Evolutionary conservation across 1,140 invertebrate genomes (phyloP).

Genomic region (Diorhabda sublineata): DNA sequence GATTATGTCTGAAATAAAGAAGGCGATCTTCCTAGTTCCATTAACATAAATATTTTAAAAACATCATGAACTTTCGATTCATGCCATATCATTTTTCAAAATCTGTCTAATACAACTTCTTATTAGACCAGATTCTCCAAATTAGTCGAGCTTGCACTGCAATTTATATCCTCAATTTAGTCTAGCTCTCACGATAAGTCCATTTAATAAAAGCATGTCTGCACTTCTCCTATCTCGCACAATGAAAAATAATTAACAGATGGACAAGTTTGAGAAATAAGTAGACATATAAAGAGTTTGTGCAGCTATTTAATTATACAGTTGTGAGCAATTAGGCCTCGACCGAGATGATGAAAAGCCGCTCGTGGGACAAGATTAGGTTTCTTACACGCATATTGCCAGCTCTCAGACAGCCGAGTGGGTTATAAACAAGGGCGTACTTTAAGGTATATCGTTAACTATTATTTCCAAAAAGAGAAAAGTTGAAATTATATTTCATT

Average conservation of each 20-base stretch:
- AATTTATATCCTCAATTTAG: conserved; percentile 28
- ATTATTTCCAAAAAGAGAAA: neutral
- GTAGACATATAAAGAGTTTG: conserved; percentile 11
- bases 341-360: conserved; percentile 8
- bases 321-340: conserved; percentile 14
- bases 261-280: conserved; percentile 11
- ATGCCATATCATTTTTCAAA: neutral
- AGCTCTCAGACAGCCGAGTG: neutral
- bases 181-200: conserved; percentile 14
- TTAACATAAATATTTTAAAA: too few species aligned
- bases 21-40: too few species aligned
- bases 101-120: neutral
- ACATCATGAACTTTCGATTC: neutral
- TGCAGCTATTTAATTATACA: conserved; percentile 12
- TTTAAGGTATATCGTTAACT: neutral
- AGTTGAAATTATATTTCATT: too few species aligned
- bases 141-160: neutral
- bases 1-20: too few species aligned
- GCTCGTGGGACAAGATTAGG: conserved; percentile 1
- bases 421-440: neutral
- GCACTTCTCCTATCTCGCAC: neutral
- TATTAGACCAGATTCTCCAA: neutral
- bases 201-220: conserved; percentile 10
- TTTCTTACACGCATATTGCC: neutral
- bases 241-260: conserved; percentile 13